phyloP scores from a whole-genome alignment of 53 echinoderm and acorn worm species.

The Stichopus horrens region DNA sequence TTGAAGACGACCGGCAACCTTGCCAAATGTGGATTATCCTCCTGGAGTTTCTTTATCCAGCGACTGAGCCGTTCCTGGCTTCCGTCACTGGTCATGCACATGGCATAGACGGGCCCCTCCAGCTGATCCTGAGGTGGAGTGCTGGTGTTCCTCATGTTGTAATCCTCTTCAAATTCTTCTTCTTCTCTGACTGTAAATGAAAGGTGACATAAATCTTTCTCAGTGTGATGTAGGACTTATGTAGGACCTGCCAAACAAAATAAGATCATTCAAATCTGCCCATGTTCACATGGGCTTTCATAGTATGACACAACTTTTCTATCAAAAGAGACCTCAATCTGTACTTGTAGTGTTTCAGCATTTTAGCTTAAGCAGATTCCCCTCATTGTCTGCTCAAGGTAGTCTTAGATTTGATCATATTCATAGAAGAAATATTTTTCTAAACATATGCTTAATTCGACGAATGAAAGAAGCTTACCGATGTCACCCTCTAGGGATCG shows the following conservation, averaged over 20 bases:
- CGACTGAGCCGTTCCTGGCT: slow-evolving; percentile 58
- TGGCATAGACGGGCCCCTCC: slow-evolving; percentile 87
- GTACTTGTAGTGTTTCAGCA: too few species aligned
- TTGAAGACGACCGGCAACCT: slow-evolving; percentile 86
- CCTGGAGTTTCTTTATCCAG: slow-evolving; percentile 81
- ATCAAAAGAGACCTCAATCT: not conserved
- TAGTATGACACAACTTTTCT: too few species aligned
- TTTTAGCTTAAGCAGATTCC: not conserved
- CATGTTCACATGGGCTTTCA: too few species aligned
- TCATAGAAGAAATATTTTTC: not conserved
- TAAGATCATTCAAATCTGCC: too few species aligned
- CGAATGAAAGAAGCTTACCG: not conserved
- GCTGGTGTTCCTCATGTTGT: not conserved
- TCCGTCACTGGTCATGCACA: slow-evolving; percentile 79
- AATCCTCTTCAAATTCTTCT: slow-evolving; percentile 32
- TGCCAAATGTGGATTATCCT: slow-evolving; percentile 84
- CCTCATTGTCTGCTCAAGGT: not conserved
- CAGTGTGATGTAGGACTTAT: not conserved
- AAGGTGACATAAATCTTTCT: not conserved
- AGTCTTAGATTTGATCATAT: not conserved
- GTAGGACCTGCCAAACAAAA: too few species aligned
- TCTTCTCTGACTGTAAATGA: slow-evolving; percentile 40
- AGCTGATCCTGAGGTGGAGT: not conserved
- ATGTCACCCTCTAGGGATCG: not conserved
- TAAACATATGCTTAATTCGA: not conserved